Conservation (phyloP, 1,140 invertebrate genomes). For the Drosophila pseudoananassae region DNA sequence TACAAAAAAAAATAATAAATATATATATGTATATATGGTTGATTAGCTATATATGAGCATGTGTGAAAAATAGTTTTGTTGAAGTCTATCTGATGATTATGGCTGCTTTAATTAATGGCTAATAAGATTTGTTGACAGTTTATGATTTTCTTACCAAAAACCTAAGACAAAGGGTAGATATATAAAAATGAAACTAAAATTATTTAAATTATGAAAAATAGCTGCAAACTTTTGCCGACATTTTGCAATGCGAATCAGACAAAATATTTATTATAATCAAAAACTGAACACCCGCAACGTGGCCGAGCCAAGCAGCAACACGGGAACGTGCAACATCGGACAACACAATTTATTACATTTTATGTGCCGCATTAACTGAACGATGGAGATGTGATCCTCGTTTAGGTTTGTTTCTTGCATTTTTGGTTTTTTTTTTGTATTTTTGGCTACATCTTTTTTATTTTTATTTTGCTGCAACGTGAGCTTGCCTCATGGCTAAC, state of each 20-base stretch:
- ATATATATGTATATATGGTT: slow-evolving; percentile 12
- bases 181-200: slow-evolving; percentile 23
- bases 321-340: slow-evolving; percentile 49
- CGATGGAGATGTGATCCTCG: slow-evolving; percentile 77
- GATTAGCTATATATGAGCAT: slow-evolving; percentile 34
- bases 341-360: slow-evolving; percentile 78
- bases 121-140: slow-evolving; percentile 38
- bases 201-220: slow-evolving; percentile 63
- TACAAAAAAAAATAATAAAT: slow-evolving; percentile 28
- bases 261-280: slow-evolving; percentile 80
- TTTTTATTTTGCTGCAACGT: slow-evolving; percentile 27
- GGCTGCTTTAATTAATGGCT: slow-evolving; percentile 40
- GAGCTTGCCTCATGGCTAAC: slow-evolving; percentile 46
- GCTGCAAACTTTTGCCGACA: slow-evolving; percentile 17
- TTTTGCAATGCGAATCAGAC: slow-evolving; percentile 69
- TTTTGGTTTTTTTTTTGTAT: slow-evolving; percentile 1
- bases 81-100: slow-evolving; percentile 16
- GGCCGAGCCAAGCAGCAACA: slow-evolving; percentile 5
- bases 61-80: slow-evolving; percentile 44
- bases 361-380: slow-evolving; percentile 71
- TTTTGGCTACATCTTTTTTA: slow-evolving; percentile 24
- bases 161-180: background rate
- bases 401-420: slow-evolving; percentile 33
- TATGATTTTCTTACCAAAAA: slow-evolving; percentile 3
- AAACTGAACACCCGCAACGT: slow-evolving; percentile 64